These are phyloP conservation scores for Strigamia transsilvanica DNA, from an alignment of 2,888 invertebrate species.

Conservation along the genomic window DNA sequence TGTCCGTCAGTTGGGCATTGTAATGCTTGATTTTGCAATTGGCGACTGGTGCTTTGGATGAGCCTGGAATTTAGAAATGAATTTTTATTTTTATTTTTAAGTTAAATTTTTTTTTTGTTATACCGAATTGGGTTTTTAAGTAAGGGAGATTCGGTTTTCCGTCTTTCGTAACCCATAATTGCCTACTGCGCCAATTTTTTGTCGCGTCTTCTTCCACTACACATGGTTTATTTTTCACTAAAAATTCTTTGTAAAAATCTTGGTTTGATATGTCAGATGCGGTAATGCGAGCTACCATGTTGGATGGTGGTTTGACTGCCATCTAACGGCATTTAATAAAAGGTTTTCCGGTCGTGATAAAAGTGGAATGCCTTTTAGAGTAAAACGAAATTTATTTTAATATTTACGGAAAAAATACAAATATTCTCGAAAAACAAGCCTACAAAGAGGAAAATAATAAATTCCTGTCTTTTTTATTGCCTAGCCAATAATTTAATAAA, in stretches of 20 bases:
- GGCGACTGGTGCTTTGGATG: constrained; percentile 78
- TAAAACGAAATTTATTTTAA: too few relatives aligned
- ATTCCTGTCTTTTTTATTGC: too few relatives aligned
- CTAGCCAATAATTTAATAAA: too few relatives aligned
- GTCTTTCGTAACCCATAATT: constrained; percentile 17
- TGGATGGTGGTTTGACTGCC: too few relatives aligned
- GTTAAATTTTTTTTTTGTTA: background rate
- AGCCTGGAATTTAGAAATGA: constrained; percentile 65
- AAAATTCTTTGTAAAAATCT: constrained; percentile 20
- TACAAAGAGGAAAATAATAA: too few relatives aligned
- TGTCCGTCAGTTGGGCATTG: constrained; percentile 77
- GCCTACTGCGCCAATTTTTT: background rate
- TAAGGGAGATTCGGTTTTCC: constrained; percentile 32
- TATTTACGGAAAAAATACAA: too few relatives aligned
- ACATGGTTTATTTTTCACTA: constrained; percentile 13
- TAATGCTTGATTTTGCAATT: constrained; percentile 78
- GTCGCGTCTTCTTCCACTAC: background rate
- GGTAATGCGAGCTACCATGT: background rate
- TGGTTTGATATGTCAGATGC: background rate
- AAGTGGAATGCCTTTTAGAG: too few relatives aligned
- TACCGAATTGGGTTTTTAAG: constrained; percentile 44
- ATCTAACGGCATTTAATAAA: too few relatives aligned
- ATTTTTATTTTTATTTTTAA: background rate
- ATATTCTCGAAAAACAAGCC: too few relatives aligned
- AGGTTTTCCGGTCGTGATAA: too few relatives aligned